phyloP scores from a whole-genome alignment of 2,888 invertebrate genomes.

The Nymphalis polychloros region DNA sequence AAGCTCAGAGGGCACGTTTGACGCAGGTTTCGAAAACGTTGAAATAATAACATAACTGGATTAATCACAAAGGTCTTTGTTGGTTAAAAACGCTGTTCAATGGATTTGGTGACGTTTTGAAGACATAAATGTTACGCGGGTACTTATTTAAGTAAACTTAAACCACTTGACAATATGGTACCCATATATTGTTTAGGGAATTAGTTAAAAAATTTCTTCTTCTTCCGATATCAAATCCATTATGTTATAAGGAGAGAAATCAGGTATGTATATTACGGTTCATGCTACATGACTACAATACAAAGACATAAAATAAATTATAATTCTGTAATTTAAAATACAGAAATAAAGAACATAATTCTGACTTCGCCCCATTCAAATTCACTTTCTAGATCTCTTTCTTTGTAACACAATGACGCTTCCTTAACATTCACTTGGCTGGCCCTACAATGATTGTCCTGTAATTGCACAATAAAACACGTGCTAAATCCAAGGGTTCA shows the following conservation, averaged over 20 bases:
- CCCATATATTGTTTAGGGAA: no score
- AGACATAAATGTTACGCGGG: no score
- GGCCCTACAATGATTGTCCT: conserved; percentile 65
- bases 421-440: conserved; percentile 55
- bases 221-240: no score
- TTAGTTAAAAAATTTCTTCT: no score
- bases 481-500: conserved; percentile 72
- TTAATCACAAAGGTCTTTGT: conserved; percentile 8
- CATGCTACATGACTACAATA: no score
- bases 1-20: conserved; percentile 61
- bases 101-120: not conserved
- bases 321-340: not conserved
- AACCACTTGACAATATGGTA: not conserved
- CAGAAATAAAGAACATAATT: conserved; percentile 12
- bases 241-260: no score
- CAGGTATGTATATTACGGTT: no score
- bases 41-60: conserved; percentile 21
- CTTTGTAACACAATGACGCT: conserved; percentile 53
- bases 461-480: conserved; percentile 78
- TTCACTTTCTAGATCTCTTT: conserved; percentile 28
- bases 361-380: conserved; percentile 14
- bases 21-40: conserved; percentile 17
- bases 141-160: not conserved
- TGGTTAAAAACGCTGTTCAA: not conserved
- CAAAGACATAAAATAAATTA: no score